Evolutionary conservation across 2,888 invertebrate species (phyloP).

Genomic region (Scelioninae gen. 1): DNA sequence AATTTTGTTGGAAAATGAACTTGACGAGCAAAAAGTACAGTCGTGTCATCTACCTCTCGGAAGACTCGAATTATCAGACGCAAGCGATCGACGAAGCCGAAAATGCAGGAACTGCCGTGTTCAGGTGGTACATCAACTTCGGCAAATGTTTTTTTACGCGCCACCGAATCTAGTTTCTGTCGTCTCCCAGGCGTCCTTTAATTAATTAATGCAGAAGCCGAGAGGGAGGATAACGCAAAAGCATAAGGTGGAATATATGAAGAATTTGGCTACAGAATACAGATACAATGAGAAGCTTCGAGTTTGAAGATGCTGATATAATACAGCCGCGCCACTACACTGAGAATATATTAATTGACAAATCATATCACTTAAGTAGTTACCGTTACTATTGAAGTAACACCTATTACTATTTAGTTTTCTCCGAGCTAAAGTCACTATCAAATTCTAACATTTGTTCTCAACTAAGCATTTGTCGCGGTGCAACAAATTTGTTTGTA

Average conservation of each 20-base stretch:
- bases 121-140: conserved; percentile 71
- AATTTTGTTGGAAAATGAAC: too few relatives aligned
- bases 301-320: conserved; percentile 39
- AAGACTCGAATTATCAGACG: neutral
- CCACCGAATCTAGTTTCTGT: conserved; percentile 59
- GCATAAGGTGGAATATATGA: conserved; percentile 48
- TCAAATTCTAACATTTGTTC: too few relatives aligned
- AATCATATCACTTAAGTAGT: too few relatives aligned
- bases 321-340: too few relatives aligned
- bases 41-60: too few relatives aligned
- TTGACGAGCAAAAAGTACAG: too few relatives aligned
- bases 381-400: too few relatives aligned
- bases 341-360: too few relatives aligned
- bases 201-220: conserved; percentile 76
- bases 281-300: conserved; percentile 29
- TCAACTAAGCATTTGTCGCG: too few relatives aligned
- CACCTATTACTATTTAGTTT: too few relatives aligned
- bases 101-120: conserved; percentile 18
- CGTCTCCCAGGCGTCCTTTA: conserved; percentile 72
- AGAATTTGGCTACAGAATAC: conserved; percentile 46
- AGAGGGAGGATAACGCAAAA: conserved; percentile 61
- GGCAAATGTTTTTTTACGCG: conserved; percentile 72
- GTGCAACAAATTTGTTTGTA: too few relatives aligned
- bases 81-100: conserved; percentile 12
- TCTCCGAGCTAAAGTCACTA: too few relatives aligned